Conservation (phyloP, 1,140 invertebrate species). For the Heliconius melpomene region DNA sequence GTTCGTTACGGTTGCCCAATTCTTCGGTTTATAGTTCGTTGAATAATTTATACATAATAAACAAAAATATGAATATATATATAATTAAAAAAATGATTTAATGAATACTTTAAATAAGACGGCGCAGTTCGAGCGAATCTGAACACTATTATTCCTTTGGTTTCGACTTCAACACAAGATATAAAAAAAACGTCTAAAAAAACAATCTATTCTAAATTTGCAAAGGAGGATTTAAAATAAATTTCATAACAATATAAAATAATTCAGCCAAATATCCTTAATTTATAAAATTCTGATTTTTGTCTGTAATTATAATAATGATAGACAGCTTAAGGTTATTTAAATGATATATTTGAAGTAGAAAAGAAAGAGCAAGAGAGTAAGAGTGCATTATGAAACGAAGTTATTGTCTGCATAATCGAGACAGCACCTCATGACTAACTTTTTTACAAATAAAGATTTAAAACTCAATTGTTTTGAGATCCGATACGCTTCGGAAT, state of each 20-base stretch:
- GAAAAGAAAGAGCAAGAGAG: background rate
- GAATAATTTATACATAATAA: background rate
- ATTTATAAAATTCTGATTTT: too few species aligned
- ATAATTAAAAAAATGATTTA: background rate
- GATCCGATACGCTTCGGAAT: background rate
- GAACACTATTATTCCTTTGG: background rate
- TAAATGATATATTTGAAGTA: background rate
- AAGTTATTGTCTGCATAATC: background rate
- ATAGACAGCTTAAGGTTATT: too few species aligned
- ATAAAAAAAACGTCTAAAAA: background rate
- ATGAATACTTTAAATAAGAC: background rate
- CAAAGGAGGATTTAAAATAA: too few species aligned
- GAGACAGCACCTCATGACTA: background rate
- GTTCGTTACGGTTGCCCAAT: background rate
- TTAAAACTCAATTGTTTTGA: background rate
- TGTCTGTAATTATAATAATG: too few species aligned
- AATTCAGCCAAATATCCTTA: too few species aligned
- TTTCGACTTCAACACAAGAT: background rate
- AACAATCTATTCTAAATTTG: too few species aligned
- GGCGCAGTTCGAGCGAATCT: background rate
- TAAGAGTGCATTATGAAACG: background rate
- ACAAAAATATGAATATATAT: background rate
- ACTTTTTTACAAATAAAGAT: background rate
- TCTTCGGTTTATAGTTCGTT: background rate
- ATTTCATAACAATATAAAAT: too few species aligned